Percentiles rank a stretch among this genome's conserved stretches.
phyloP scores from a whole-genome alignment of 1,140 invertebrate species.

The Calycopis cecrops region DNA sequence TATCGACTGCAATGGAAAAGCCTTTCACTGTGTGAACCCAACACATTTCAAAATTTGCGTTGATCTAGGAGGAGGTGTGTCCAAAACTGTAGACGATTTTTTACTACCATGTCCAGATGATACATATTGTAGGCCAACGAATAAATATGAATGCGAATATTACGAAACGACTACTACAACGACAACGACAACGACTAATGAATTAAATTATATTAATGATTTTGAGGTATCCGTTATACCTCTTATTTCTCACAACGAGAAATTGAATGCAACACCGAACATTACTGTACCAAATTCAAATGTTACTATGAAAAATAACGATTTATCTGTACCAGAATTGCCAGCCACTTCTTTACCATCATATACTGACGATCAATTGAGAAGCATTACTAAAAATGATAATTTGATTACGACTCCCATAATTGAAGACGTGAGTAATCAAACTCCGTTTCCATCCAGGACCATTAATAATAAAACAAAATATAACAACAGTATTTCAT shows the following conservation, averaged over 20 bases:
- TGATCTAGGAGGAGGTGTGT: conserved; percentile 56
- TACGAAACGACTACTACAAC: conserved; percentile 27
- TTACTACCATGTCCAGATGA: conserved; percentile 49
- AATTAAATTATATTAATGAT: conserved; percentile 12
- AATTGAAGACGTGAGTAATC: no score
- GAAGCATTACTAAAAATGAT: no score
- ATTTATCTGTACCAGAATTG: no score
- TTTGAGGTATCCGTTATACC: conserved; percentile 2
- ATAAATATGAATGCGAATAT: conserved; percentile 61
- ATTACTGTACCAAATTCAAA: no score
- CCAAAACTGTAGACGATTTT: conserved; percentile 54
- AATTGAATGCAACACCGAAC: not conserved
- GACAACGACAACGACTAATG: conserved; percentile 17
- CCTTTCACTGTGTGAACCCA: conserved; percentile 63
- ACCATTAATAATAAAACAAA: no score
- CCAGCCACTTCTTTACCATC: no score
- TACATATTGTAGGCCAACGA: conserved; percentile 45
- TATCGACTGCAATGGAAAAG: conserved; percentile 60
- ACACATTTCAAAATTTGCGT: conserved; percentile 72
- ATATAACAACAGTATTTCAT: no score
- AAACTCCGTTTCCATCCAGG: no score
- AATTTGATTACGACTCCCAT: no score
- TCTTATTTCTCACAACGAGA: not conserved
- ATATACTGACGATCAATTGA: no score
- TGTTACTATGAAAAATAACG: no score